Percentiles rank a stretch among this genome's conserved stretches.
These are phyloP conservation scores for Chaetoderma sp. DNA, from an alignment of 2,888 invertebrate species.

Conservation along the genomic window DNA sequence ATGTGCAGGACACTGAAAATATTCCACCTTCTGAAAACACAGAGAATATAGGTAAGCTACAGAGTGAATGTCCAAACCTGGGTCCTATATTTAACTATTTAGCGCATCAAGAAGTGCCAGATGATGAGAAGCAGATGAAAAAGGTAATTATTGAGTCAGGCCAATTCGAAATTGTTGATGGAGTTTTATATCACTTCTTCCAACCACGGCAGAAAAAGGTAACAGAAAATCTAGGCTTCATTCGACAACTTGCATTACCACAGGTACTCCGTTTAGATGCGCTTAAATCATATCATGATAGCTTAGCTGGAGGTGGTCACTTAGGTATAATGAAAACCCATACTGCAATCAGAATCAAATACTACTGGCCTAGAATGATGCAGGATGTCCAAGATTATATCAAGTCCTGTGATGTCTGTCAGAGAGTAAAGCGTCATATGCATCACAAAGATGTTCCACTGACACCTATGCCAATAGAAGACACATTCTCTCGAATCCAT, in stretches of 20 bases:
- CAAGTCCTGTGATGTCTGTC: constrained; percentile 3
- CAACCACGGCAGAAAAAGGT: background rate
- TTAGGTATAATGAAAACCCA: constrained; percentile 10
- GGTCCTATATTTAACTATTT: background rate
- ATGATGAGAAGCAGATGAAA: background rate
- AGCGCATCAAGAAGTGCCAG: background rate
- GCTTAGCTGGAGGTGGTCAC: background rate
- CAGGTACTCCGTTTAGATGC: background rate
- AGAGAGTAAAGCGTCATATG: background rate
- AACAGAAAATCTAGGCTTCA: background rate
- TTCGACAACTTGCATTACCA: constrained; percentile 5
- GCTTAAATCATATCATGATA: constrained; percentile 13
- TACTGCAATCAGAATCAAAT: background rate
- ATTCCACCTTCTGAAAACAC: background rate
- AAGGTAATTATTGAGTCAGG: background rate
- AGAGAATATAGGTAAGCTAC: background rate
- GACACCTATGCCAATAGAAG: background rate
- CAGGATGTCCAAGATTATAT: background rate
- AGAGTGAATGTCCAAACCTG: background rate
- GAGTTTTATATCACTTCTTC: background rate
- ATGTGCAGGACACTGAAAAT: too few species aligned
- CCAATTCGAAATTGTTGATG: constrained; percentile 2
- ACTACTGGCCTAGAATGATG: constrained; percentile 15
- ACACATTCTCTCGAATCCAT: background rate
- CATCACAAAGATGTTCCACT: background rate